Evolutionary conservation across 2,113 vertebrate genomes (phyloP), one percentile per base, ranked within the genome.

Genomic region (Canis aureus): DNA sequence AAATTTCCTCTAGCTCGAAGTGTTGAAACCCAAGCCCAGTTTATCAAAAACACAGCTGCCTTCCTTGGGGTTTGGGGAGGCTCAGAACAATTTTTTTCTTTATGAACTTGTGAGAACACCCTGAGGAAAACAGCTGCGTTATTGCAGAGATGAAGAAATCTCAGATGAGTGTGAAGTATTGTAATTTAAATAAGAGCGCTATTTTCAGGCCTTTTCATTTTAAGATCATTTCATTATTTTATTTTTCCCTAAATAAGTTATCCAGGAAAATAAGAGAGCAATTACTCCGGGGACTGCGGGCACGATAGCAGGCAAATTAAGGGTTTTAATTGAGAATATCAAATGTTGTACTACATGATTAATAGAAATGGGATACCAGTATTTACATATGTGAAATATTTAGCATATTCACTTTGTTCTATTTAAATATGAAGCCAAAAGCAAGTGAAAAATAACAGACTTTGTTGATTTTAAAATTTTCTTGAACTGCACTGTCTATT

Each of bases 61-160:
- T 98, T 99, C 98, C 98, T 99, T 97, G 93, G 96, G 97, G 97
- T 98, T 99, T 98, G 94, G 4, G 93, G 97, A 98, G 97, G 97
- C 98, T 98, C 97, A 97, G 97, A 99, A 98, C 96, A 98, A 98
- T 98, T 98, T 94, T 97, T 97, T 98, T 98, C 98, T 98, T 99
- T 98, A 98, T 97, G 97, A 98, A 98, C 98, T 98, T 98, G 97
- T 98, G 97, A 98, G 97, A 98, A 98, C 89, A 98, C 98, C 98
- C 98, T 96, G 93, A 99, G 99, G 98, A 99, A 98, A 98, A 98
- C 98, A 98, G 99, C 99, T 99, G 99, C 98, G 91, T 98, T 99
- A 98, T 98, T 99, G 98, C 97, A 98, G 98, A 98, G 98, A 95
- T 29, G 97, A 97, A 98, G 98, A 99, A 98, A 98, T 98, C 98